These are phyloP conservation scores for Galeruca laticollis DNA, from an alignment of 2,888 invertebrate genomes.

Conservation along the genomic window DNA sequence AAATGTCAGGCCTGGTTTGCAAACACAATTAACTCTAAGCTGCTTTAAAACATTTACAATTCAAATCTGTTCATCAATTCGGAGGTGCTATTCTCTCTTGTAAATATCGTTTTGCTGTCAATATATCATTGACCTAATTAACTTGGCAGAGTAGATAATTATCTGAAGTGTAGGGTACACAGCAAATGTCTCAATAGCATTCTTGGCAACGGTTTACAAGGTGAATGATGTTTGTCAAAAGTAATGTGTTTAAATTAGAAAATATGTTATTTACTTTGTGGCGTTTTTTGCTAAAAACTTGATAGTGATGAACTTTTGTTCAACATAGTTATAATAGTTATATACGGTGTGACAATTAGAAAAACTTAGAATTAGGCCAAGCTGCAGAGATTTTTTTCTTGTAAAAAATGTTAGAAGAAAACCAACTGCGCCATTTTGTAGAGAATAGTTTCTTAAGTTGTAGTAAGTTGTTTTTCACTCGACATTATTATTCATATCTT, in stretches of 20 bases:
- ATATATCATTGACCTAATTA: constrained; percentile 10
- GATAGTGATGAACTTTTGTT: too few species aligned
- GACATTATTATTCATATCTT: too few species aligned
- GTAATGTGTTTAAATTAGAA: constrained; percentile 16
- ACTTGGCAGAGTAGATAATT: constrained; percentile 10
- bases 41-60: constrained; percentile 6
- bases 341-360: too few species aligned
- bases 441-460: too few species aligned
- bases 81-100: background rate
- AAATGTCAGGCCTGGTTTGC: background rate
- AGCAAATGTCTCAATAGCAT: background rate
- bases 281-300: too few species aligned
- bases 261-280: too few species aligned
- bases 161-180: background rate
- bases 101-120: constrained; percentile 1
- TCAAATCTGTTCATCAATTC: constrained; percentile 6
- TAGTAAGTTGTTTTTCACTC: too few species aligned
- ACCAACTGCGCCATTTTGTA: too few species aligned
- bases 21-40: background rate
- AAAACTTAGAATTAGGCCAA: too few species aligned
- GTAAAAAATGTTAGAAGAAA: too few species aligned
- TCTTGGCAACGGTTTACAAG: background rate
- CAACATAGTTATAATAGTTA: too few species aligned
- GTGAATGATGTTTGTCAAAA: background rate
- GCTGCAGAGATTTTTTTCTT: too few species aligned